Evolutionary conservation across 1,140 invertebrate species (phyloP), one percentile per base, ranked within the genome.

Genomic region (Drosophila pseudoobscura): DNA sequence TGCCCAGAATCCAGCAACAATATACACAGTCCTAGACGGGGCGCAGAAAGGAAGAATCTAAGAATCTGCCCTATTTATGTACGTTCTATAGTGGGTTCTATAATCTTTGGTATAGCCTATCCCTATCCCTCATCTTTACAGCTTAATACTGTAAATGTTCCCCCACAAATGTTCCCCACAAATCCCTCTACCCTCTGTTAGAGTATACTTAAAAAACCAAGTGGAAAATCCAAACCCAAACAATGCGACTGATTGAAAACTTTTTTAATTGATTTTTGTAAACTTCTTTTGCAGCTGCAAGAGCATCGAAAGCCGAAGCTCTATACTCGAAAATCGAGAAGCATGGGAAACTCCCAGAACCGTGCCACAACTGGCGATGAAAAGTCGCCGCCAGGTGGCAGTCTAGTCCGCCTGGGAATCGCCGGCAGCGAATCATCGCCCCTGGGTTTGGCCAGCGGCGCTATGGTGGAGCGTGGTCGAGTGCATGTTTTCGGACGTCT

Each of bases 191-290:
- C 17, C 13, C 11, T 1, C 52, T 11, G 50, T 65, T 43, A 50
- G 58, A 63, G 58, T 39, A 64, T 53, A 22, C 20, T 8, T 24
- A 49, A 26, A 29, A 69, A 57, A 44, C 31, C 7, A 58, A 64
- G 31, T 57, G 51, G 41, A 49, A 83, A 79, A 47, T 46, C 75
- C 68, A 54, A 79, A 20, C 11, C 52, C 75, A 77, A 88, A 88
- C 75, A 88, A 88, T 88, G 68, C 83, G 78, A 71, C 87, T 89
- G 87, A 89, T 89, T 89, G 85, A 85, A 89, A 89, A 89, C 65
- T 89, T 89, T 85, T 89, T 87, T 89, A 89, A 89, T 89, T 89
- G 85, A 89, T 89, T 89, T 89, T 89, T 79, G 78, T 71, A 73
- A 88, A 88, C 78, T 88, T 85, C 56, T 74, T 66, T 76, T 65